phyloP scores from a whole-genome alignment of 1,140 invertebrate species.

The Zaprionus kolodkinae region DNA sequence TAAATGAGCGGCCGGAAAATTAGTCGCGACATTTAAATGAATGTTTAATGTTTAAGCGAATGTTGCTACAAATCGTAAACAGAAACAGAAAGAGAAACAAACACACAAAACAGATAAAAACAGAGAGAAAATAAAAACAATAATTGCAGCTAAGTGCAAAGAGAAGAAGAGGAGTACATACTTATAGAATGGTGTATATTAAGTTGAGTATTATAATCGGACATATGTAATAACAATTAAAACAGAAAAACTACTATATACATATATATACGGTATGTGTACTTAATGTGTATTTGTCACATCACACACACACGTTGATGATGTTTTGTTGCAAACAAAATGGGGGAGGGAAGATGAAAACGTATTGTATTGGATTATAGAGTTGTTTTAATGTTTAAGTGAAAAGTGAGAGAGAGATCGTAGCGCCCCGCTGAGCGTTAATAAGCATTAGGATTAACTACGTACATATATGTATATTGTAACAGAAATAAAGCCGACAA shows the following conservation, averaged over 20 bases:
- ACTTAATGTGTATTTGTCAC: constrained; percentile 1
- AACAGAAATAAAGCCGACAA: constrained; percentile 54
- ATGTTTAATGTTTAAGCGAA: constrained; percentile 80
- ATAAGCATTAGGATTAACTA: constrained; percentile 61
- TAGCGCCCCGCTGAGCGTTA: constrained; percentile 64
- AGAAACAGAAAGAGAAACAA: constrained; percentile 9
- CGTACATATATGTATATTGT: constrained; percentile 23
- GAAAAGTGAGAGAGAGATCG: constrained; percentile 15
- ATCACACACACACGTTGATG: neutral
- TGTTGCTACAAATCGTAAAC: constrained; percentile 43
- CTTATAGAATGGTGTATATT: constrained; percentile 19
- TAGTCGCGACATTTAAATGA: constrained; percentile 80
- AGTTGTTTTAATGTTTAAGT: constrained; percentile 77
- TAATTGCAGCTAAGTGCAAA: constrained; percentile 37
- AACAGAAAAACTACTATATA: constrained; percentile 20
- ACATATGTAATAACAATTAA: constrained; percentile 41
- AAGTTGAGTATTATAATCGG: constrained; percentile 54
- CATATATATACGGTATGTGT: neutral
- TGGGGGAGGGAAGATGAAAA: constrained; percentile 19
- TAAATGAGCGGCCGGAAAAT: constrained; percentile 66
- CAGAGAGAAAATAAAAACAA: constrained; percentile 15
- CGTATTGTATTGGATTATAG: constrained; percentile 64
- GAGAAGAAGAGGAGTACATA: constrained; percentile 19
- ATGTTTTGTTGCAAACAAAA: constrained; percentile 70
- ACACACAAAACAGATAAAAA: constrained; percentile 1